Base-by-base conservation (phyloP, 2,113 vertebrate genomes). In the Pundamilia nyererei region DNA sequence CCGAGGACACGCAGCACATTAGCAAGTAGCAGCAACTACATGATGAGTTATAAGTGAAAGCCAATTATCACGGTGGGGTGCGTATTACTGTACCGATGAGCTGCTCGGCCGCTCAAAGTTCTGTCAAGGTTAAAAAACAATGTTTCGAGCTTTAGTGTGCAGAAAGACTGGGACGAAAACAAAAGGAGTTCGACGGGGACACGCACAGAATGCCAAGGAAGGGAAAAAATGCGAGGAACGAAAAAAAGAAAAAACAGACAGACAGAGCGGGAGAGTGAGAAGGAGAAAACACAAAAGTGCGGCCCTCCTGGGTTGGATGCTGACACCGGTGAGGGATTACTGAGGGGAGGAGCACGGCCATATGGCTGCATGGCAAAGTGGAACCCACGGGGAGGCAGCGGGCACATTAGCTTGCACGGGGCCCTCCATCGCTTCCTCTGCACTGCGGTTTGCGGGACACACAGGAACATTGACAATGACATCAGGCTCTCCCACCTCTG, bases 301-400 rank as follows among this genome's bases (percentile, higher is more conserved):
- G 88, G 92, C 90, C 91, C 94, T 94, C 93, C 93, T 91, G 94
- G 94, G 94, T 55, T 89, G 93, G 87, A 87, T 82, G 89, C 86
- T 92, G 94, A 95, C 93, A 94, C 90, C 89, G 77, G 91, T 95
- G 94, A 95, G 94, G 93, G 94, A 94, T 95, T 86, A 92, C 92
- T 87, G 92, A 94, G 92, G 87, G 93, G 93, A 87, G 92, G 93
- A 92, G 94, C 89, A 45, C 35, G 90, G 90, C 94, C 95, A 95
- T 95, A 96, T 95, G 95, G 94, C 92, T 86, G 92, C 91, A 86
- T 89, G 93, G 93, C 91, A 91, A 89, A 91, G 91, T 83, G 89
- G 91, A 89, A 91, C 94, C 95, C 94, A 80, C 90, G 80, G 94
- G 92, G 93, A 92, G 89, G 88, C 93, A 79, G 90, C 88, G 87